A percentile compares a stretch with the other conserved stretches of the same genome.
These are phyloP conservation scores for Rhingia rostrata DNA, from an alignment of 2,888 invertebrate species.

Conservation along the genomic window DNA sequence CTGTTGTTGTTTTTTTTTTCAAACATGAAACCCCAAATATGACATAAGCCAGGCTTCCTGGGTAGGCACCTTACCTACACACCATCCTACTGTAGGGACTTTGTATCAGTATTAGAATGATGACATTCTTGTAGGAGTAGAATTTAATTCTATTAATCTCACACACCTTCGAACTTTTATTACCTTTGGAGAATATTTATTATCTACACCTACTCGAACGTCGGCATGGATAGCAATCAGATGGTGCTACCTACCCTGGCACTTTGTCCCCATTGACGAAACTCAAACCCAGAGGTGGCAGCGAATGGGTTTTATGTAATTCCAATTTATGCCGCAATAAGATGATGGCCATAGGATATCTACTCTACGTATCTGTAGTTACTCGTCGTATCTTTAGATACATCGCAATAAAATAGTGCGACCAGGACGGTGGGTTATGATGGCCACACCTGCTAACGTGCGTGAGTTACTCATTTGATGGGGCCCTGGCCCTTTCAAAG, in stretches of 20 bases:
- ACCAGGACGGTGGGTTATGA: too few species aligned
- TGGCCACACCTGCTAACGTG: constrained; percentile 63
- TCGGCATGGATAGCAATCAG: constrained; percentile 56
- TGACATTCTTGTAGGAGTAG: constrained; percentile 57
- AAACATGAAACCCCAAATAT: constrained; percentile 38
- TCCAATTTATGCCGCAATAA: constrained; percentile 52
- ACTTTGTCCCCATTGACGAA: constrained; percentile 45
- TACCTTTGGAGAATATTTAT: constrained; percentile 67
- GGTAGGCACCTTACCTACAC: not conserved
- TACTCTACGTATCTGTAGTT: too few species aligned
- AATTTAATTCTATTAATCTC: constrained; percentile 73
- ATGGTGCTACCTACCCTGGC: constrained; percentile 23
- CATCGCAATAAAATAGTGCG: not conserved
- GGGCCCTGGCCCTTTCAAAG: constrained; percentile 23
- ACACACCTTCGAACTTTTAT: constrained; percentile 74
- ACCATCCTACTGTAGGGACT: not conserved
- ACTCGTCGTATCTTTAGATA: too few species aligned
- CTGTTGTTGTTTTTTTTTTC: constrained; percentile 44
- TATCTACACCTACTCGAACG: constrained; percentile 29
- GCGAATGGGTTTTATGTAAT: constrained; percentile 12
- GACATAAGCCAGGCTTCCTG: constrained; percentile 65
- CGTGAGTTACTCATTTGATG: constrained; percentile 58
- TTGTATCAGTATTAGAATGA: constrained; percentile 17
- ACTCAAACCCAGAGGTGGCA: not conserved
- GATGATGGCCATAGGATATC: not conserved